A percentile compares a stretch with the other conserved stretches of the same genome.
phyloP scores from a whole-genome alignment of 2,888 invertebrate species.

The Falcaria lacertinaria region DNA sequence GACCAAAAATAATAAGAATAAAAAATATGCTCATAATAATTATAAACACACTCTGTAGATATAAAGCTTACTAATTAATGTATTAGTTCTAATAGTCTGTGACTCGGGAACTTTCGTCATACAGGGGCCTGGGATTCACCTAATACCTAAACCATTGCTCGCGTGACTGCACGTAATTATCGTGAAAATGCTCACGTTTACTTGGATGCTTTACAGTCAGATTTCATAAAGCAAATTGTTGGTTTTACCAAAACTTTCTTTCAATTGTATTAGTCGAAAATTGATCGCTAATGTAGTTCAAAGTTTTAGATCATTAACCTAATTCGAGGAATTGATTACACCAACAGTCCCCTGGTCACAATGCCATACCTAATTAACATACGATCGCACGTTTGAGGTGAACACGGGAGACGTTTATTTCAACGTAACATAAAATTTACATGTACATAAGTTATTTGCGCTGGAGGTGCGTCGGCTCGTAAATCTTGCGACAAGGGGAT shows the following conservation, averaged over 20 bases:
- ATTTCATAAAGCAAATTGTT: constrained; percentile 75
- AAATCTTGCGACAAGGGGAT: constrained; percentile 77
- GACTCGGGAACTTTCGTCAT: constrained; percentile 34
- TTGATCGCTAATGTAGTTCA: constrained; percentile 70
- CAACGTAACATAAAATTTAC: constrained; percentile 68
- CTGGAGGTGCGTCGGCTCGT: constrained; percentile 72
- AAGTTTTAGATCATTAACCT: constrained; percentile 62
- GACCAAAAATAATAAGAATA: no score
- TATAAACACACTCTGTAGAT: no score
- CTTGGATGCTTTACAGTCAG: constrained; percentile 55
- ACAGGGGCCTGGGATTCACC: constrained; percentile 21
- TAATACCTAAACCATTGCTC: constrained; percentile 48
- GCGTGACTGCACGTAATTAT: constrained; percentile 74
- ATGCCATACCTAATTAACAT: constrained; percentile 5
- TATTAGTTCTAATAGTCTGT: background rate
- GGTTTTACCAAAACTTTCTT: constrained; percentile 68
- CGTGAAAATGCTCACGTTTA: constrained; percentile 56
- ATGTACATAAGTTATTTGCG: constrained; percentile 68
- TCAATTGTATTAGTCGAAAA: constrained; percentile 68
- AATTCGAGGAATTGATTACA: constrained; percentile 18
- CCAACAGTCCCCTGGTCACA: constrained; percentile 5
- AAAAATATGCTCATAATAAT: no score
- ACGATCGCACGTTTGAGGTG: constrained; percentile 11
- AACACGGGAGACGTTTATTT: constrained; percentile 35
- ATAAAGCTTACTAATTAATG: no score